These are phyloP conservation scores for Polydrusus cervinus DNA, from an alignment of 2,888 invertebrate species.

Conservation along the genomic window DNA sequence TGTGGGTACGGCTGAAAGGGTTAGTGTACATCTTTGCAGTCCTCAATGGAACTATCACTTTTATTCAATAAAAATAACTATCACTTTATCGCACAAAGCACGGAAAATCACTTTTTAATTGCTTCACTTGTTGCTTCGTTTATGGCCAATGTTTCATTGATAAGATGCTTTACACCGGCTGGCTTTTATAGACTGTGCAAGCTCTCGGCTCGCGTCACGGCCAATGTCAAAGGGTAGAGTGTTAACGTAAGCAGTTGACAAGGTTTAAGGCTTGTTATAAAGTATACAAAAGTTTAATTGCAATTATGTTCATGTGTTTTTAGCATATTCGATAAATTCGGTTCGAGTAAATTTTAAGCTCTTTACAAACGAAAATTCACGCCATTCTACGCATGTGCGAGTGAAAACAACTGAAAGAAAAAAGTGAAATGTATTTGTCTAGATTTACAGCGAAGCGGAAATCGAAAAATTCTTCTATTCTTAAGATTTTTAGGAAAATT, in stretches of 20 bases:
- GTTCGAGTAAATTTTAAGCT: too few relatives aligned
- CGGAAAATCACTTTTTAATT: neutral
- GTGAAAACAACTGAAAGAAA: neutral
- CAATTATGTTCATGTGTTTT: neutral
- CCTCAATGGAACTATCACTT: neutral
- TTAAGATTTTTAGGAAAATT: too few relatives aligned
- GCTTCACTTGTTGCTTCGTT: neutral
- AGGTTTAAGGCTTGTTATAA: neutral
- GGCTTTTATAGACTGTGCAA: constrained; percentile 10
- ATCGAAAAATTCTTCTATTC: too few relatives aligned
- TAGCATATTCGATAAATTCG: too few relatives aligned
- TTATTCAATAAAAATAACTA: neutral
- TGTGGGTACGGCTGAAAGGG: constrained; percentile 73
- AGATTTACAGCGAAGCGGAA: too few relatives aligned
- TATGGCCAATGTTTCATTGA: constrained; percentile 1
- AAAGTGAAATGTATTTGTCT: neutral
- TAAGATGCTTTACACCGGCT: neutral
- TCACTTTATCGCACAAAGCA: neutral
- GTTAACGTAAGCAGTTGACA: constrained; percentile 1
- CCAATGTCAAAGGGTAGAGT: constrained; percentile 5
- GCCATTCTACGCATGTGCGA: too few relatives aligned
- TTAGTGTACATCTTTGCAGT: constrained; percentile 5
- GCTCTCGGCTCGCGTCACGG: neutral
- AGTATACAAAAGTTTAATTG: neutral
- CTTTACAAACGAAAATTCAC: too few relatives aligned